Evolutionary conservation across 1,140 invertebrate genomes (phyloP).

Genomic region (Hyposmocoma kahamanoa): DNA sequence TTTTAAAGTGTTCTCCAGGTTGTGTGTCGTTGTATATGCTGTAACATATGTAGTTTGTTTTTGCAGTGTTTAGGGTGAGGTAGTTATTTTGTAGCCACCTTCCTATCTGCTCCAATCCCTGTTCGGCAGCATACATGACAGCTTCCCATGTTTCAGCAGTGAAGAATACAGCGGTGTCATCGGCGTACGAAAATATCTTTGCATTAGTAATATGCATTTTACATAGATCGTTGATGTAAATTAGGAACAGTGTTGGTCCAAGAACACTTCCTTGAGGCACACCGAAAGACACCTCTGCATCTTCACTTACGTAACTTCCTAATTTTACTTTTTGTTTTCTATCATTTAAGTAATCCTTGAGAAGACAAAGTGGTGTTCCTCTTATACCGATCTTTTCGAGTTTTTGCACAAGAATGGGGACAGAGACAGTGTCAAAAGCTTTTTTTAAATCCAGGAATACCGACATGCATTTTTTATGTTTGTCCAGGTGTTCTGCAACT

Average conservation of each 20-base stretch:
- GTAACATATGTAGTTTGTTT: constrained; percentile 13
- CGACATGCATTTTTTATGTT: constrained; percentile 9
- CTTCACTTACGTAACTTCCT: constrained; percentile 3
- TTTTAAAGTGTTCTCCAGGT: background rate
- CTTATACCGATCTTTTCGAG: constrained; percentile 13
- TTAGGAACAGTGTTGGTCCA: constrained; percentile 12
- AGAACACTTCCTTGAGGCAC: constrained; percentile 16
- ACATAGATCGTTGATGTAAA: constrained; percentile 17
- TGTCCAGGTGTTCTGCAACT: constrained; percentile 11
- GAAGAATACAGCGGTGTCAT: constrained; percentile 11
- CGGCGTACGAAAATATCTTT: constrained; percentile 10
- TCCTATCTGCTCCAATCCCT: constrained; percentile 5
- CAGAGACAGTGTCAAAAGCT: no score
- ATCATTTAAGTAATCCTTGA: constrained; percentile 6
- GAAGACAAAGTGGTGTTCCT: constrained; percentile 7
- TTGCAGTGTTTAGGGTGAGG: constrained; percentile 7
- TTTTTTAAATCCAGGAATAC: no score
- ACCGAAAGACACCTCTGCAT: constrained; percentile 8
- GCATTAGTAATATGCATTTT: constrained; percentile 1
- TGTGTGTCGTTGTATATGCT: background rate
- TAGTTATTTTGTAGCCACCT: constrained; percentile 11
- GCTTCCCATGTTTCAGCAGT: constrained; percentile 5
- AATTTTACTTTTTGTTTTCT: constrained; percentile 13
- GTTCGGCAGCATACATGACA: background rate
- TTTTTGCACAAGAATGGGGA: constrained; percentile 7